These are phyloP conservation scores for Triplophysa yarkandensis DNA, from an alignment of 2,797 vertebrate genomes.

Conservation along the genomic window DNA sequence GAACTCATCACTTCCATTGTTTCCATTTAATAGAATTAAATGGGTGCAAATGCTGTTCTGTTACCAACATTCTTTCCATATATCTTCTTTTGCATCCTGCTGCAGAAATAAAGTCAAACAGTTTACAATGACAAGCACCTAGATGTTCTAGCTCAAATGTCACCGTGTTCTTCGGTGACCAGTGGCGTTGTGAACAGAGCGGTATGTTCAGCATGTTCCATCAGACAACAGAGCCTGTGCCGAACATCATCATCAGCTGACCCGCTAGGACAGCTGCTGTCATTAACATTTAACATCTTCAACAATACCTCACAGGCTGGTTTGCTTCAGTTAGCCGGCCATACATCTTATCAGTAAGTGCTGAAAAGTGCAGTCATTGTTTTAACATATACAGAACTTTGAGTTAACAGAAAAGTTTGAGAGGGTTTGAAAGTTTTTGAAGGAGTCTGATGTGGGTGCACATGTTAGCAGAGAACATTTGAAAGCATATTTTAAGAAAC, in stretches of 20 bases:
- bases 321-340: slow-evolving; percentile 27
- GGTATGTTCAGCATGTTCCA: slow-evolving; percentile 7
- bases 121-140: too few relatives aligned
- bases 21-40: too few relatives aligned
- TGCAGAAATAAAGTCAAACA: too few relatives aligned
- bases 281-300: slow-evolving; percentile 33
- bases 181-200: background rate
- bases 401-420: background rate
- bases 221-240: background rate
- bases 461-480: background rate
- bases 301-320: background rate
- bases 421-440: background rate
- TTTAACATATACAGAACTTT: slow-evolving; percentile 2
- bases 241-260: slow-evolving; percentile 18
- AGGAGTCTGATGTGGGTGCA: background rate
- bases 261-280: slow-evolving; percentile 32
- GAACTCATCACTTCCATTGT: too few relatives aligned
- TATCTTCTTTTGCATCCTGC: too few relatives aligned
- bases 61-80: too few relatives aligned
- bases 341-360: background rate
- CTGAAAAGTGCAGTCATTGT: background rate
- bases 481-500: background rate
- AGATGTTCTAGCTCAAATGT: slow-evolving; percentile 14
- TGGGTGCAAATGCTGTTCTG: too few relatives aligned
- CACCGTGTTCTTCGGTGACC: slow-evolving; percentile 1